Percentiles rank a stretch among this genome's conserved stretches.
These are phyloP conservation scores for Okamejei kenojei DNA, from an alignment of 2,797 vertebrate species.

Conservation along the genomic window DNA sequence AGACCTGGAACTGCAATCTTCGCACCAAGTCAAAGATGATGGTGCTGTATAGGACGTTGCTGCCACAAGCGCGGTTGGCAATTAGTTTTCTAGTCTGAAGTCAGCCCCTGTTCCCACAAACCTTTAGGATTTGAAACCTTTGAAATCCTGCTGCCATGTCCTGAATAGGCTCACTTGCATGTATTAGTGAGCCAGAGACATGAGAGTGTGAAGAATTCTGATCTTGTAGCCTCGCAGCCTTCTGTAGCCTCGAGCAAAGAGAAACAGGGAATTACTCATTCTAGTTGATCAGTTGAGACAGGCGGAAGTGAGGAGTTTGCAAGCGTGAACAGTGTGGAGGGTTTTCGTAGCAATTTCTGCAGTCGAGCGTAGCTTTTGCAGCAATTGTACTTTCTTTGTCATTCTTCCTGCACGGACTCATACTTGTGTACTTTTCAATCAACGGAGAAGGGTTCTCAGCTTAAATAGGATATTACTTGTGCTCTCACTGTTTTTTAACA, in stretches of 20 bases:
- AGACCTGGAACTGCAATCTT: not conserved
- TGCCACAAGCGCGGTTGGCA: not conserved
- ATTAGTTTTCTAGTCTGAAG: not conserved
- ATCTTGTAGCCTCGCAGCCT: not conserved
- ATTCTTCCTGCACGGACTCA: not conserved
- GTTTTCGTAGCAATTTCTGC: not conserved
- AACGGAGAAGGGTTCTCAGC: not conserved
- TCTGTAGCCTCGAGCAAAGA: not conserved
- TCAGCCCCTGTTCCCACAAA: not conserved
- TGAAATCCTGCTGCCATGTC: not conserved
- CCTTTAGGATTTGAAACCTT: not conserved
- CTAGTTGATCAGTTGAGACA: not conserved
- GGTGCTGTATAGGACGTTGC: not conserved
- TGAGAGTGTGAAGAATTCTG: not conserved
- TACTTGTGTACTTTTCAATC: not conserved
- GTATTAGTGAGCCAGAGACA: not conserved
- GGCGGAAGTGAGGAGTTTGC: not conserved
- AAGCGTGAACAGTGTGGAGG: not conserved
- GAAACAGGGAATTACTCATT: not conserved
- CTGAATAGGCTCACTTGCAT: not conserved
- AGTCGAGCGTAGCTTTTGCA: too few relatives aligned
- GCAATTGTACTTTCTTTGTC: not conserved
- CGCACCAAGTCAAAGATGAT: not conserved
- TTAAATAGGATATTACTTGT: not conserved
- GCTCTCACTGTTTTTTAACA: not conserved